Base-by-base conservation (phyloP, 2,797 vertebrate species). In the Semotilus atromaculatus region DNA sequence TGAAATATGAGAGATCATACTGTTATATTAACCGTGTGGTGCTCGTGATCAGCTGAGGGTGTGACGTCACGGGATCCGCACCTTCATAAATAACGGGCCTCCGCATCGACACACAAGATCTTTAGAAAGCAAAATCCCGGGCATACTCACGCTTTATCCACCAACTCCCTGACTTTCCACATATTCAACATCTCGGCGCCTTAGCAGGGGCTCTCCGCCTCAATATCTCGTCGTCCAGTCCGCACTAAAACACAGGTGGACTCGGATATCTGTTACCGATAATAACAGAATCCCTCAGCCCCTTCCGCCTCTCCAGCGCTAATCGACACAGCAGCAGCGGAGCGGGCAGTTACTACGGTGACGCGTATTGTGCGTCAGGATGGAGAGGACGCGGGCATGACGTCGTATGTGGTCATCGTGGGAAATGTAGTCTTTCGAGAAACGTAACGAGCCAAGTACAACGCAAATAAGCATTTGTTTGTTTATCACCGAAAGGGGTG, bases 111-210 rank as follows among this genome's bases (percentile, higher is more conserved):
- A 48, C 53, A 34, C 36, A 66, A 73, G 13, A 62, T 88, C 82
- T 92, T 80, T 7, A 91, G 85, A 80, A 93, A 82, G 80, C 87
- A 83, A 87, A 90, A 85, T 85, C 84, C 67, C 79, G 76, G 68
- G 81, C 60, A 88, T 96, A 99, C 98, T 99, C 94, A 99, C 98
- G 97, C 97, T 97, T 99, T 99, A 94, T 99, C 98, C 95, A 99
- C 97, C 91, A 99, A 93, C 94, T 99, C 98, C 91, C 98, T 93
- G 91, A 99, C 97, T 94, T 99, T 99, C 98, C 98, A 99, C 98
- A 99, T 99, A 89, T 98, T 99, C 89, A 98, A 91, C 97, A 98
- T 98, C 88, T 91, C 72, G 89, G 91, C 90, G 86, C 90, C 87
- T 84, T 86, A 86, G 90, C 87, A 91, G 93, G 93, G 94, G 90